These are phyloP conservation scores for Nymphalis c-album DNA, from an alignment of 2,888 invertebrate genomes.

Conservation along the genomic window DNA sequence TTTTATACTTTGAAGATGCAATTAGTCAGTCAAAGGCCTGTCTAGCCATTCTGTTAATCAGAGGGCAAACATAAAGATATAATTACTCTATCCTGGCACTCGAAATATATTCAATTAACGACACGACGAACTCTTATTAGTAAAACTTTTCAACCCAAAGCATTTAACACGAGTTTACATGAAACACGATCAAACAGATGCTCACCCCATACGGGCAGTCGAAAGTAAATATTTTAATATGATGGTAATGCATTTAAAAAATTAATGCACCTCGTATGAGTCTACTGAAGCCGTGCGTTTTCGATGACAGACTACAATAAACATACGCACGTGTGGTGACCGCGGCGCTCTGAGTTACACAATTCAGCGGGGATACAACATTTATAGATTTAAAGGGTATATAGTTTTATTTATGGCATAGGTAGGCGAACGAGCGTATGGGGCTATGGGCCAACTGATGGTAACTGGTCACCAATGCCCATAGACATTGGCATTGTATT, in stretches of 20 bases:
- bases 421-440: too few species aligned
- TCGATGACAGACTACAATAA: slow-evolving; percentile 48
- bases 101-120: neutral
- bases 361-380: neutral
- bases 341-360: slow-evolving; percentile 17
- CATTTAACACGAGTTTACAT: slow-evolving; percentile 6
- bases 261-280: slow-evolving; percentile 38
- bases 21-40: too few species aligned
- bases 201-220: slow-evolving; percentile 23
- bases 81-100: neutral
- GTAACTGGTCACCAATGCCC: too few species aligned
- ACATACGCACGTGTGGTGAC: slow-evolving; percentile 44
- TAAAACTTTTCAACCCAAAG: neutral
- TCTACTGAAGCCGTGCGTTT: slow-evolving; percentile 37
- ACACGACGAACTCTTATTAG: neutral
- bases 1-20: too few species aligned
- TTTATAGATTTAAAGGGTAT: too few species aligned
- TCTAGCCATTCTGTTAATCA: too few species aligned
- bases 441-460: too few species aligned
- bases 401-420: too few species aligned
- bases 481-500: too few species aligned
- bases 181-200: slow-evolving; percentile 25
- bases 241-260: slow-evolving; percentile 36
- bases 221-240: slow-evolving; percentile 42
- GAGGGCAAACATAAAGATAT: neutral